phyloP scores from a whole-genome alignment of 2,888 invertebrate genomes.

The Agrotis clavis region DNA sequence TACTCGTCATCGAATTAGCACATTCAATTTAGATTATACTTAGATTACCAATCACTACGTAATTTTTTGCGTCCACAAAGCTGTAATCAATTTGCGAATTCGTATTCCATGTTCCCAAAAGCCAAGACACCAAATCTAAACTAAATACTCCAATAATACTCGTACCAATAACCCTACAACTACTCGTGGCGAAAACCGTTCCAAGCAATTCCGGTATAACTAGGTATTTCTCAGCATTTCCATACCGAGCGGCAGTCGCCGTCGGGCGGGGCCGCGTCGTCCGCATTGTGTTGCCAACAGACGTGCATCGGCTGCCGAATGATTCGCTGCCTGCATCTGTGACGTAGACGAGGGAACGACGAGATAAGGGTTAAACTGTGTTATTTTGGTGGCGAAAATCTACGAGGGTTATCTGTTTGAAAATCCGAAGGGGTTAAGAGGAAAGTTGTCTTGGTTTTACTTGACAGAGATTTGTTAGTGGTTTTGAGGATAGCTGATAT shows the following conservation, averaged over 20 bases:
- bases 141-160: neutral
- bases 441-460: neutral
- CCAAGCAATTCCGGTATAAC: slow-evolving; percentile 54
- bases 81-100: no score
- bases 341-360: slow-evolving; percentile 60
- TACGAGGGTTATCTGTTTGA: neutral
- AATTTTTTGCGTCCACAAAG: no score
- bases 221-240: slow-evolving; percentile 66
- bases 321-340: slow-evolving; percentile 76
- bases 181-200: slow-evolving; percentile 31
- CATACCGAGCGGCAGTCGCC: slow-evolving; percentile 57
- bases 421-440: neutral
- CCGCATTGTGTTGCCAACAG: slow-evolving; percentile 54
- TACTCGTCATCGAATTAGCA: no score
- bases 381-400: slow-evolving; percentile 16
- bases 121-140: neutral
- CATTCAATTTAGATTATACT: no score
- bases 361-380: slow-evolving; percentile 44
- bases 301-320: slow-evolving; percentile 83
- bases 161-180: slow-evolving; percentile 7
- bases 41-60: no score
- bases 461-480: neutral
- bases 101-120: no score
- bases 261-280: slow-evolving; percentile 23
- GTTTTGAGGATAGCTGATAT: no score